phyloP scores from a whole-genome alignment of 2,888 invertebrate genomes.

The Heliconius cydno region DNA sequence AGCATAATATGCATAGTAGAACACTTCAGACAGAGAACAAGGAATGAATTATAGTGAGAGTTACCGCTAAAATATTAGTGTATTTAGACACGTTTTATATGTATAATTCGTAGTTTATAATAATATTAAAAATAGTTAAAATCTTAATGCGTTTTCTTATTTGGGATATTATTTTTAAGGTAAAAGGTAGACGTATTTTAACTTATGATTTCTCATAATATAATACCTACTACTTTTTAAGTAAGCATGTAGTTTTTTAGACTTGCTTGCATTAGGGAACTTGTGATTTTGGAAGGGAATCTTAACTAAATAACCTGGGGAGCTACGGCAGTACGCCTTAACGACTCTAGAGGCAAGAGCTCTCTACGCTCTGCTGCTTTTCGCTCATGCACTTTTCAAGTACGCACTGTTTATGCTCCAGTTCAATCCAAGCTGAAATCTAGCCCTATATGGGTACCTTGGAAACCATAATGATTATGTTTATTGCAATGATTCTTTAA shows the following conservation, averaged over 20 bases:
- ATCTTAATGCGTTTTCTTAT: neutral
- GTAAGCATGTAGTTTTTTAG: neutral
- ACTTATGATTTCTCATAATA: neutral
- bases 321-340: conserved; percentile 58
- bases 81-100: conserved; percentile 29
- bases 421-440: conserved; percentile 37
- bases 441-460: conserved; percentile 17
- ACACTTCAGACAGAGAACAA: conserved; percentile 40
- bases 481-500: conserved; percentile 4
- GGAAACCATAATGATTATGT: conserved; percentile 3
- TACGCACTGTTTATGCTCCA: conserved; percentile 77
- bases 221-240: neutral
- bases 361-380: conserved; percentile 66
- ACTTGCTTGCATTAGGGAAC: conserved; percentile 12
- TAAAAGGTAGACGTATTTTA: neutral
- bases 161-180: neutral
- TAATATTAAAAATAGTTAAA: neutral
- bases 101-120: conserved; percentile 22
- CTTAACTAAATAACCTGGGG: conserved; percentile 63
- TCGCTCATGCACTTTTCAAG: conserved; percentile 77
- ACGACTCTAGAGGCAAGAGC: conserved; percentile 68
- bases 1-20: conserved; percentile 36
- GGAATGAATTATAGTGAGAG: conserved; percentile 44
- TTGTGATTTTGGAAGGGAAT: conserved; percentile 58
- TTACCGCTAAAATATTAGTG: conserved; percentile 33